Conservation (phyloP, 2,797 vertebrate species). For the Aplochiton taeniatus region DNA sequence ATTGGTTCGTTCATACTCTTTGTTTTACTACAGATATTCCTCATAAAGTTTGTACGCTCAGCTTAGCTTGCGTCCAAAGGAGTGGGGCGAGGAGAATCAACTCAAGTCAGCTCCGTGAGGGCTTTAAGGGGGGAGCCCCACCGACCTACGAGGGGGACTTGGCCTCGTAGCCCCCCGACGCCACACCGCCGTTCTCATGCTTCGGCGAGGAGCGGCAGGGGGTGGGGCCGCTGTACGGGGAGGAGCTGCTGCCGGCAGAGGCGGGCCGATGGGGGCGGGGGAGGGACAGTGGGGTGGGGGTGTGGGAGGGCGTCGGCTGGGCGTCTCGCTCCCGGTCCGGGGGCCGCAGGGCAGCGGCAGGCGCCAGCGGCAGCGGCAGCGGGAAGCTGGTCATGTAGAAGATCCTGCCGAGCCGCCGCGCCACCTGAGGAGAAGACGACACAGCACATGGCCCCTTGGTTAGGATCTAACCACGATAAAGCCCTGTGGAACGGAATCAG, state of each 20-base stretch:
- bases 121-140: not conserved
- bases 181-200: conserved; percentile 82
- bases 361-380: conserved; percentile 88
- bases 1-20: conserved; percentile 49
- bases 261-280: conserved; percentile 75
- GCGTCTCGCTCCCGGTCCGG: conserved; percentile 73
- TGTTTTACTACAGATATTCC: conserved; percentile 41
- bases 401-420: conserved; percentile 87
- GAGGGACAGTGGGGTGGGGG: conserved; percentile 78
- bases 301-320: conserved; percentile 67
- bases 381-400: conserved; percentile 96
- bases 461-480: conserved; percentile 16
- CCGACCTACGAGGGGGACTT: conserved; percentile 84
- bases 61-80: conserved; percentile 13
- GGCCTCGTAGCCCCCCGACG: conserved; percentile 72
- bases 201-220: conserved; percentile 83
- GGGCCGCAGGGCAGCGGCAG: conserved; percentile 75
- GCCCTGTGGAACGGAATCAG: not conserved
- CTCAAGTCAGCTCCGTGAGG: not conserved
- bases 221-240: conserved; percentile 76
- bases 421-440: conserved; percentile 80
- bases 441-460: conserved; percentile 41
- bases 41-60: conserved; percentile 33
- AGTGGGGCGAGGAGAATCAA: not conserved
- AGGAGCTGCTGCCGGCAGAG: conserved; percentile 83